Percentiles rank a stretch among this genome's conserved stretches.
Conservation (phyloP, 2,797 vertebrate genomes). For the Pseudocheirus occidentalis region DNA sequence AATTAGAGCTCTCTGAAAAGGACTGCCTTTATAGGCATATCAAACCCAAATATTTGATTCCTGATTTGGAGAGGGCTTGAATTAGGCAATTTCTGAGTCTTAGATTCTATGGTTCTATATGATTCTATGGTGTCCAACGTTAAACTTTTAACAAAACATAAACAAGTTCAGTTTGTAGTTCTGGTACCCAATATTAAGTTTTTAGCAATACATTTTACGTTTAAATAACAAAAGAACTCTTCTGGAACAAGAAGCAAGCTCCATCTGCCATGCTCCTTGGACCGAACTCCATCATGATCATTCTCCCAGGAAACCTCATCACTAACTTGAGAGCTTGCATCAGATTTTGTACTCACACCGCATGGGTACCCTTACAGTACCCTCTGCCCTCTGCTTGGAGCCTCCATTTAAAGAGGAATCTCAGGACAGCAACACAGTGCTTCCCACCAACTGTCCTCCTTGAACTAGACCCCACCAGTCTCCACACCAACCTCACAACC, state of each 20-base stretch:
- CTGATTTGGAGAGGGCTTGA: neutral
- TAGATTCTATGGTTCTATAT: neutral
- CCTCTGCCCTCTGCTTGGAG: neutral
- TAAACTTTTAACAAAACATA: neutral
- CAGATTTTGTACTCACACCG: neutral
- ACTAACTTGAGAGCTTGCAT: neutral
- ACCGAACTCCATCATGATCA: neutral
- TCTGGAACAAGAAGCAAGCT: neutral
- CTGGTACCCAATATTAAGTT: too few species aligned
- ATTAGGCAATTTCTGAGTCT: neutral
- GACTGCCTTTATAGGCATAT: neutral
- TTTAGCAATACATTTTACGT: neutral
- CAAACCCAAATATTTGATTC: neutral
- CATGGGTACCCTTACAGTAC: neutral
- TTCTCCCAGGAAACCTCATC: neutral
- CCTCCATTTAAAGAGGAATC: neutral
- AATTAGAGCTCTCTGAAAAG: neutral
- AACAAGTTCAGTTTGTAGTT: neutral
- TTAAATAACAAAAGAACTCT: neutral
- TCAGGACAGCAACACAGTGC: neutral
- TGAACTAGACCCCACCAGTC: neutral
- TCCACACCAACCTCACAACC: too few species aligned
- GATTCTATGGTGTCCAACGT: neutral
- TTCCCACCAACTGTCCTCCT: too few species aligned
- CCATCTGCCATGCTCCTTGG: neutral